These are phyloP conservation scores for Eupithecia subfuscata DNA, from an alignment of 2,888 invertebrate genomes.

Conservation along the genomic window DNA sequence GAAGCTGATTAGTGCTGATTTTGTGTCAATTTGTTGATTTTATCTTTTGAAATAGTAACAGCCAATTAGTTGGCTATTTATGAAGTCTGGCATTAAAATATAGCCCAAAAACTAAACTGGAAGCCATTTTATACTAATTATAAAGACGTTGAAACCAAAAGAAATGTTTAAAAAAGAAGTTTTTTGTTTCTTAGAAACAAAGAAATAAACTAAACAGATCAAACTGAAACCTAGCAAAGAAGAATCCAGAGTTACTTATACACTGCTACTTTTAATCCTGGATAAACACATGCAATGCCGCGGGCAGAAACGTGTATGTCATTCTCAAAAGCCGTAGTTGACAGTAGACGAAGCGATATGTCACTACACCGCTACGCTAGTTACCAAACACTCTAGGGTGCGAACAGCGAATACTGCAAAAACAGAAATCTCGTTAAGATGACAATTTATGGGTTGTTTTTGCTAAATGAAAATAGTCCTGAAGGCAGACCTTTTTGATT, in stretches of 20 bases:
- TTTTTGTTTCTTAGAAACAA: not conserved
- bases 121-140: not conserved
- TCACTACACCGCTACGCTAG: slow-evolving; percentile 66
- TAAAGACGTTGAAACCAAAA: not conserved
- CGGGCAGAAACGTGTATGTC: not conserved
- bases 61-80: slow-evolving; percentile 1
- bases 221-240: not conserved
- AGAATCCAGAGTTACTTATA: not conserved
- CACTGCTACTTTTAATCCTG: not conserved
- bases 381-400: slow-evolving; percentile 71
- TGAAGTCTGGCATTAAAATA: not conserved
- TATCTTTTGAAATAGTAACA: not conserved
- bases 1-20: slow-evolving; percentile 17
- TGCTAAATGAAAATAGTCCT: slow-evolving; percentile 84
- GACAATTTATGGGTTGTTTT: slow-evolving; percentile 85
- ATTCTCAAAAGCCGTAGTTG: slow-evolving; percentile 53
- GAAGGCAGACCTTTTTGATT: slow-evolving; percentile 83
- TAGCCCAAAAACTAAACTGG: not conserved
- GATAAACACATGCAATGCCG: not conserved
- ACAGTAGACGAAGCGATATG: slow-evolving; percentile 54
- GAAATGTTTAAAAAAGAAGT: not conserved
- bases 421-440: slow-evolving; percentile 84
- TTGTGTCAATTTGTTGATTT: slow-evolving; percentile 9
- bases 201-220: not conserved
- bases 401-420: slow-evolving; percentile 80